These are phyloP conservation scores for Erethizon dorsatum DNA, from an alignment of 2,797 vertebrate genomes.

Conservation along the genomic window DNA sequence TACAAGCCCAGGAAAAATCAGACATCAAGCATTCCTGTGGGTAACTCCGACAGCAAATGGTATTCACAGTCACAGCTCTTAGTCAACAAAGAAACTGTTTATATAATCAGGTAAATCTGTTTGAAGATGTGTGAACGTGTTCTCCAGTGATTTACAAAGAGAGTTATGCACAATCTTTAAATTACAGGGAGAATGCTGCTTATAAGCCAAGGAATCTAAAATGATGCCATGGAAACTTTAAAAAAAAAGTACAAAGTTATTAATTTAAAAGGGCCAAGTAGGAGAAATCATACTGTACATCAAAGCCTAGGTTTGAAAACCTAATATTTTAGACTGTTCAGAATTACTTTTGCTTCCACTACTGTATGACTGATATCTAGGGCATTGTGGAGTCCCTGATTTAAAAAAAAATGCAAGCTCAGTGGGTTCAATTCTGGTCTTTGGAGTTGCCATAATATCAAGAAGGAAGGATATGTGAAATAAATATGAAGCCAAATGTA, in stretches of 20 bases:
- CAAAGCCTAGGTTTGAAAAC: not conserved
- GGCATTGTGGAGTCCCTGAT: rapidly evolving
- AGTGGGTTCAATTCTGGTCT: rapidly evolving
- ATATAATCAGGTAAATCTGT: not conserved
- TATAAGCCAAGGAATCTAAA: not conserved
- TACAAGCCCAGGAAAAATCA: not conserved
- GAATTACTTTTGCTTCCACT: too few species aligned
- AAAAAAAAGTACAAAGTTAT: not conserved
- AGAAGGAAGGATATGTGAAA: not conserved
- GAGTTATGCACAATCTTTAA: not conserved
- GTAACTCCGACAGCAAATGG: not conserved
- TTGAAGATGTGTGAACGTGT: not conserved
- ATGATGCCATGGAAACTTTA: not conserved
- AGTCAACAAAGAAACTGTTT: too few species aligned
- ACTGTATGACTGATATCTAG: rapidly evolving
- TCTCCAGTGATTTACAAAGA: not conserved
- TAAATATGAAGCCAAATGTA: rapidly evolving
- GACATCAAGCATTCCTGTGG: not conserved
- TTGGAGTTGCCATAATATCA: rapidly evolving
- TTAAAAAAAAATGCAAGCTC: not conserved
- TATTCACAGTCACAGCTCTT: not conserved
- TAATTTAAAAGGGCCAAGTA: not conserved
- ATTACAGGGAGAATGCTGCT: not conserved
- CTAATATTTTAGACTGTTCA: not conserved
- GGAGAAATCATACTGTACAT: not conserved